These are phyloP conservation scores for Drosophila monieri DNA, from an alignment of 2,888 invertebrate genomes.

Conservation along the genomic window DNA sequence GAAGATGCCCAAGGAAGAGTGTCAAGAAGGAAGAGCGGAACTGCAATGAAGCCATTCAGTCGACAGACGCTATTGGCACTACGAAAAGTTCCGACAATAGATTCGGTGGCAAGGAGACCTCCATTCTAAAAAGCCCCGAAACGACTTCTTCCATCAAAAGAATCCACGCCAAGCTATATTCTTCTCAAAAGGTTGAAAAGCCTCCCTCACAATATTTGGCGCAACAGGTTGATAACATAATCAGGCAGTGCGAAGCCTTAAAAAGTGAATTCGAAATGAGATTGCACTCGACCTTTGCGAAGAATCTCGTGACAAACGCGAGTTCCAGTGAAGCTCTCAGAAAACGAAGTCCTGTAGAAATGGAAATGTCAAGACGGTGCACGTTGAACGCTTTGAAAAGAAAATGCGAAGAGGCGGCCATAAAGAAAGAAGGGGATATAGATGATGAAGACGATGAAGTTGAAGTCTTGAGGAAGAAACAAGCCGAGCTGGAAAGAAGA, in stretches of 20 bases:
- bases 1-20: neutral
- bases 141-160: neutral
- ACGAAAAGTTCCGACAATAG: neutral
- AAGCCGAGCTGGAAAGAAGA: neutral
- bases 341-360: neutral
- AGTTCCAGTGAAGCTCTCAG: neutral
- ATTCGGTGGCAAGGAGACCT: neutral
- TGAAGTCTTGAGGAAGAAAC: neutral
- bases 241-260: slow-evolving; percentile 27
- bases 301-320: neutral
- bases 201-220: neutral
- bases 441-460: neutral
- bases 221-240: slow-evolving; percentile 34
- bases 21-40: neutral
- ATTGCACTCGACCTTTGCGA: neutral
- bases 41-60: neutral
- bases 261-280: neutral
- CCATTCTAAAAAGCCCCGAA: neutral
- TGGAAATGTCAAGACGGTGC: neutral
- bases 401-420: neutral
- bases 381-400: neutral
- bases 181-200: neutral
- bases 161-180: neutral
- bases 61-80: neutral
- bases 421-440: neutral